Evolutionary conservation across 2,797 vertebrate species (phyloP), one percentile per base, ranked within the genome.

Genomic region (Falco naumanni): DNA sequence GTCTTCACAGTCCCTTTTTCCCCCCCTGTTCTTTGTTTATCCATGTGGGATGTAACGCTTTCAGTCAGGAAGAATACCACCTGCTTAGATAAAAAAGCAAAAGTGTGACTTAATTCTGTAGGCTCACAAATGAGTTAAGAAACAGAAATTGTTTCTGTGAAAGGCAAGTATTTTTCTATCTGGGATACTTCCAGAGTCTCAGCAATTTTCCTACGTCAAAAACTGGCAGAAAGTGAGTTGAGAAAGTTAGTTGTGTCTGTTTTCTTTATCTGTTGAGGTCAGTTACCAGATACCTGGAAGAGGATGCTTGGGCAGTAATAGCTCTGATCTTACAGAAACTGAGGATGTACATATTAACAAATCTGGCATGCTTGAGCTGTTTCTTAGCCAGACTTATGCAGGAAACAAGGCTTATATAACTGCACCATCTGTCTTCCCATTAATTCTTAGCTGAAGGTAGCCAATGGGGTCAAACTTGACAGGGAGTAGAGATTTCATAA

Each of bases 381-480:
- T 74, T 24, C 90, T 77, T 60, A 77, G 96, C 95, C 95, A 97
- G 86, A 54, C 39, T 82, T 45, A 9, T n/a, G 86, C 84, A 90
- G 81, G 94, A 95, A 81, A 75, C 10, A 0, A 87, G 69, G 84
- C 75, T 96, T 96, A 96, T 69, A 11, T 97, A 96, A 96, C 84
- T 79, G 90, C 50, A 72, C 95, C 96, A 96, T 97, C 96, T 96
- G 96, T 57, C 89, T 90, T 64, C 82, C 87, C 48, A 93, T 78
- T 84, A 64, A 60, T 85, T 95, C 68, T 37, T 33, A 75, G 82
- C 79, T 91, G 87, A 64, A 63, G 82, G 81, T 68, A 93, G 92
- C 94, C 90, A 89, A 0, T 37, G 37, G 84, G 95, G 89, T 96
- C 85, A 95, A 21, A 33, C 56, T 48, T 68, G 45, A 87, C 0